phyloP scores from a whole-genome alignment of 1,140 invertebrate species.

The Eupristina koningsbergeri region DNA sequence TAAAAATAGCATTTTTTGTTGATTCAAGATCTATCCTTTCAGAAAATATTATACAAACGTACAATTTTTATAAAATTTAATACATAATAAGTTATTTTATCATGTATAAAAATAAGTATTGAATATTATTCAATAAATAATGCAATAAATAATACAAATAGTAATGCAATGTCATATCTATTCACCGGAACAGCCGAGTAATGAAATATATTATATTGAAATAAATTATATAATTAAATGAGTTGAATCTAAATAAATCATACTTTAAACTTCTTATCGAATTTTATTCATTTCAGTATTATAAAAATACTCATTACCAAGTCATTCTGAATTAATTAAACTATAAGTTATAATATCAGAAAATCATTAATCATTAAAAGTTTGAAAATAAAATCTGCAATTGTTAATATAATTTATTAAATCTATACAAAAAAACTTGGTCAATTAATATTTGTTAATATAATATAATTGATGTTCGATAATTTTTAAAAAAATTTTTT shows the following conservation, averaged over 20 bases:
- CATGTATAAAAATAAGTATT: background rate
- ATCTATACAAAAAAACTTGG: background rate
- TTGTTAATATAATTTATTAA: background rate
- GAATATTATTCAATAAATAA: background rate
- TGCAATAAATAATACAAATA: background rate
- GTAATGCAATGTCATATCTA: slow-evolving; percentile 9
- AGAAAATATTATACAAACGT: background rate
- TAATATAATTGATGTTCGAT: background rate
- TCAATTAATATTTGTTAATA: background rate
- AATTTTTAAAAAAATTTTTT: background rate
- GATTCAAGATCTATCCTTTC: background rate
- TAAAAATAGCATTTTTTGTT: background rate
- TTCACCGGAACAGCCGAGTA: background rate
- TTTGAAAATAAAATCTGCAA: background rate
- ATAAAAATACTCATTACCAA: background rate
- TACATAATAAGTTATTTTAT: background rate
- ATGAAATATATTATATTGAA: slow-evolving; percentile 12
- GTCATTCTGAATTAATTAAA: background rate
- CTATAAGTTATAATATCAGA: background rate
- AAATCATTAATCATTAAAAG: background rate
- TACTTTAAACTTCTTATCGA: background rate
- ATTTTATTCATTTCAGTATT: background rate
- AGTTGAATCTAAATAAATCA: slow-evolving; percentile 5
- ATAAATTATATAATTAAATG: background rate
- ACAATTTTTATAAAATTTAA: background rate